Base-by-base conservation (phyloP, 2,888 invertebrate genomes). In the Pachycephus smyrnensis region DNA sequence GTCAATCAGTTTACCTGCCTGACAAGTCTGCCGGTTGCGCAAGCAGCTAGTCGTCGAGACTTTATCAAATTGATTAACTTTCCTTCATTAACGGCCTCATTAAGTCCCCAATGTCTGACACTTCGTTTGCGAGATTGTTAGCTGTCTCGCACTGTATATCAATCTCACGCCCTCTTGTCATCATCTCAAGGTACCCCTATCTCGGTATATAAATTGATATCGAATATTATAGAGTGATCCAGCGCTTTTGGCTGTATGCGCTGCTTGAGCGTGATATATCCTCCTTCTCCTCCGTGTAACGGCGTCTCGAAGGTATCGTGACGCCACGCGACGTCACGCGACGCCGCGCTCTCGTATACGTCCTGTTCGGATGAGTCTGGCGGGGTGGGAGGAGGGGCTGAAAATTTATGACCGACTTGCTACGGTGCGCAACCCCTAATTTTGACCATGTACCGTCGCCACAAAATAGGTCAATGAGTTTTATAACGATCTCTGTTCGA, bases 21-120 rank as follows among this genome's bases (percentile, higher is more conserved):
- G 69, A 40, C 40, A 40, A 40, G 40, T 30, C 69, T 9, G 69
- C 15, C 69, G 31, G 69, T 30, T 69, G 15, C 30, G 69, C 30
- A 15, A 69, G 9, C 31, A 69, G 30, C 4, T 11, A 69, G 69
- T 32, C 9, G 36, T n/a, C 4, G 31, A 75, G 68, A 37, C 76
- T 79, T 80, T 78, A 71, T 75, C 35, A 77, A 76, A 76, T 76
- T 80, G 76, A 81, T 81, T 77, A 76, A 81, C 76, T 78, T 73
- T 75, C 73, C 76, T 76, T 80, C 80, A 77, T 80, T 75, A 76
- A 75, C 76, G 75, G 40, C 36, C 76, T 80, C 80, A 75, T 80
- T 80, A 75, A 81, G 74, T 69, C 75, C 69, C 71, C 36, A 73
- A 69, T 12, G 73, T 23, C 40, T 40, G 71, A 69, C 75, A 12